phyloP scores from a whole-genome alignment of 2,113 vertebrate species.

The Castor canadensis region DNA sequence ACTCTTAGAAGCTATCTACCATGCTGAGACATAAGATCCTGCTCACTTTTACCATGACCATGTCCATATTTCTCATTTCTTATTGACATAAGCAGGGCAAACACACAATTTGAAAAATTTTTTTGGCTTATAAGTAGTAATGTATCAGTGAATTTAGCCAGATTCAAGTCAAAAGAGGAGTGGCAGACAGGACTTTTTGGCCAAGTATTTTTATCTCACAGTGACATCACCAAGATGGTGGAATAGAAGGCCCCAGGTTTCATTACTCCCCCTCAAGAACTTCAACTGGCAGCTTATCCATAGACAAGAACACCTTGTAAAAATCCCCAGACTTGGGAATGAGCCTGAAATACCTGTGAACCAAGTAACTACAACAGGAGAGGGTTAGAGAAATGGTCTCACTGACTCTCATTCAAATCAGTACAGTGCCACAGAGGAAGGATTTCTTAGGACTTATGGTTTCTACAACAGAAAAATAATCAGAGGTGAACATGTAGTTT shows the following conservation, averaged over 20 bases:
- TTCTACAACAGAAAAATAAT: neutral
- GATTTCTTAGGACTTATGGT: neutral
- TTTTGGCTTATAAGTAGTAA: neutral
- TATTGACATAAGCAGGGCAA: neutral
- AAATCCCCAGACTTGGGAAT: neutral
- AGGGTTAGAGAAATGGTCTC: neutral
- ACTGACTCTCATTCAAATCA: neutral
- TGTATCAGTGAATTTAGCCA: neutral
- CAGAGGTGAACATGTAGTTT: neutral
- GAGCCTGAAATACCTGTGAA: neutral
- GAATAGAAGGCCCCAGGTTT: neutral
- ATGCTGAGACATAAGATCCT: neutral
- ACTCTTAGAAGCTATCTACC: neutral
- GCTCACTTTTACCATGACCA: neutral
- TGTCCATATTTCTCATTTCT: neutral
- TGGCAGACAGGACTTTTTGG: neutral
- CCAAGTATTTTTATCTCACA: neutral
- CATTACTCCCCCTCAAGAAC: neutral
- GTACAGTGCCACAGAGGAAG: neutral
- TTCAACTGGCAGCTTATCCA: neutral
- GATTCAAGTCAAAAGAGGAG: neutral
- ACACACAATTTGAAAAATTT: neutral
- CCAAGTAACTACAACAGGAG: neutral
- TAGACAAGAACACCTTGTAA: neutral
- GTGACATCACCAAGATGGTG: neutral